Base-by-base conservation (phyloP, 2,113 vertebrate species). In the Sander lucioperca region DNA sequence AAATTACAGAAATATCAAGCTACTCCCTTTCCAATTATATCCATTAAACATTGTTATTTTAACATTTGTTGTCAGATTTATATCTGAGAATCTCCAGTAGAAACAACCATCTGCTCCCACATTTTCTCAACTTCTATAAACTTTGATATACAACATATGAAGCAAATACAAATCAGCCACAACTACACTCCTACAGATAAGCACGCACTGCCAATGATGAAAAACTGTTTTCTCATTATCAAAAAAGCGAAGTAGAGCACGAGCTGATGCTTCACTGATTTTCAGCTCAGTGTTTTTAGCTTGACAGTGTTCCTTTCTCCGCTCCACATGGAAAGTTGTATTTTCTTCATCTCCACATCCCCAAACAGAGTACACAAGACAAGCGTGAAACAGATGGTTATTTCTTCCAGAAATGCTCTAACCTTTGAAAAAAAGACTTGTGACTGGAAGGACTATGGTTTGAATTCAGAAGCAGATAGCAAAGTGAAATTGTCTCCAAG, bases 351-450 rank as follows among this genome's bases (percentile, higher is more conserved):
- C 72, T 82, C 62, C 54, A 5, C 58, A 77, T 79, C 67, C 63
- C 36, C 82, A 80, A 82, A 68, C 70, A 67, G 57, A 86, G 83
- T 54, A 74, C 77, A 84, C 53, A 82, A 79, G 73, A 91, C 78
- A 77, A 79, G 76, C 77, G 83, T 71, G 83, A 86, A 91, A 80
- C 80, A 87, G 77, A 89, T 86, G 87, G 83, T 81, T 85, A 76
- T 86, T 89, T 82, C 79, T 88, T 50, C 75, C 27, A 25, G 56
- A 79, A 45, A 78, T 76, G 77, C 68, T 77, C 57, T 85, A 81
- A 91, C 89, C 92, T 88, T 88, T 89, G 75, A 77, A 79, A 86
- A 70, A 36, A 10, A 59, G 59, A 76, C 53, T 74, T 81, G 57
- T 86, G 86, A 80, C 80, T 86, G 74, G 67, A 74, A 88, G 81